Conservation (phyloP, 2,113 vertebrate species). For the Rhineura floridana region DNA sequence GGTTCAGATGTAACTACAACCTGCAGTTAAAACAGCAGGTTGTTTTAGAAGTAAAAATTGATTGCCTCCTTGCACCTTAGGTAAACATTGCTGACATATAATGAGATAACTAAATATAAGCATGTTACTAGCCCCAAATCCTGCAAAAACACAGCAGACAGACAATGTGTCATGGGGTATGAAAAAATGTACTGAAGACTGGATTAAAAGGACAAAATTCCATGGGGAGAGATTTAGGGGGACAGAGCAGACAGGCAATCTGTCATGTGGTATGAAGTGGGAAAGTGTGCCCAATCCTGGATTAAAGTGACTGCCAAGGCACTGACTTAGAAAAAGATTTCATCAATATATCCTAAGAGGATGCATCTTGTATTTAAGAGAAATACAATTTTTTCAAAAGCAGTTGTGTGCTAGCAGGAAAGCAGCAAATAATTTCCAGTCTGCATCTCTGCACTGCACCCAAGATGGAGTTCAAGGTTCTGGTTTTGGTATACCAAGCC, state of each 20-base stretch:
- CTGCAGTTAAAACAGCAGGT: not conserved
- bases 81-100: not conserved
- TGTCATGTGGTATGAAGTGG: not conserved
- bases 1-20: not conserved
- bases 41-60: not conserved
- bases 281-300: not conserved
- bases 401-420: not conserved
- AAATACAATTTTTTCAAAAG: not conserved
- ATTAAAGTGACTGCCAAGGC: not conserved
- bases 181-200: too few relatives aligned
- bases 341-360: not conserved
- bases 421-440: not conserved
- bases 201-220: too few relatives aligned
- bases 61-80: not conserved
- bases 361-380: too few relatives aligned
- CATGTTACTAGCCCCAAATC: not conserved
- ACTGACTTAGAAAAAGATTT: not conserved
- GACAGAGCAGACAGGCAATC: not conserved
- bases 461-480: not conserved
- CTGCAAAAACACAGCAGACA: not conserved
- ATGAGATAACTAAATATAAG: not conserved
- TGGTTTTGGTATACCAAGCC: too few relatives aligned
- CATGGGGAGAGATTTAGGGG: too few relatives aligned
- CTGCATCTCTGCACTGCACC: not conserved
- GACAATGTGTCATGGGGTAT: too few relatives aligned